Evolutionary conservation across 2,888 invertebrate genomes (phyloP), one percentile per base, ranked within the genome.

Genomic region (Lasius fuliginosus): DNA sequence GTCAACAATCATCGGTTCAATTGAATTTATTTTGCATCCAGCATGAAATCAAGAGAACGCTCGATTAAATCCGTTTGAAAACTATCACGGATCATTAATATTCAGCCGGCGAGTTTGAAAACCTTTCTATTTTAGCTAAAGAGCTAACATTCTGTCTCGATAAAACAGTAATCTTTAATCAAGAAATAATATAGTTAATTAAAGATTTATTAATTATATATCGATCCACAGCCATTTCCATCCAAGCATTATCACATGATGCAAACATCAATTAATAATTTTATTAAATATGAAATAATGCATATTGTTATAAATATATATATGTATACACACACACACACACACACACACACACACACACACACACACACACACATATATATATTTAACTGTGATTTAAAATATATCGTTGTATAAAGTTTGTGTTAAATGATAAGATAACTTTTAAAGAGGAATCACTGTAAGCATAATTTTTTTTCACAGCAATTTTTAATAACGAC

Each of bases 1-100:
- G 12, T 53, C 27, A n/a, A 33, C 23, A 5, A 67, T 46, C 75
- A 36, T 33, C 40, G 27, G n/a, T 40, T 67, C 40, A 40, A 77
- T 77, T 53, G 1, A 77, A 30, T 67, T 53, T n/a, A 67, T 40
- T 74, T 65, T 56, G 68, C 40, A n/a, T 77, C 9, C 3, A 27
- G 40, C 40, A 40, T 9, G 9, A n/a, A 4, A 77, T 67, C 36
- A 68, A 27, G 27, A 15, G 18, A 9, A 56, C 18, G 23, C 23
- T 67, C 40, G n/a, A 77, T 56, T 67, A 40, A 65, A 40, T 65
- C 11, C 3, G 27, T 11, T 76, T 36, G 12, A 11, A 53, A 40
- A 53, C 12, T 27, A 49, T 53, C 36, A 53, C 27, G 1, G 11
- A 3, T 76, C 4, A 68, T 68, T 77, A 68, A 77, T 67, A 56